These are phyloP conservation scores for Butorides virescens DNA, from an alignment of 2,113 vertebrate species.

Conservation along the genomic window DNA sequence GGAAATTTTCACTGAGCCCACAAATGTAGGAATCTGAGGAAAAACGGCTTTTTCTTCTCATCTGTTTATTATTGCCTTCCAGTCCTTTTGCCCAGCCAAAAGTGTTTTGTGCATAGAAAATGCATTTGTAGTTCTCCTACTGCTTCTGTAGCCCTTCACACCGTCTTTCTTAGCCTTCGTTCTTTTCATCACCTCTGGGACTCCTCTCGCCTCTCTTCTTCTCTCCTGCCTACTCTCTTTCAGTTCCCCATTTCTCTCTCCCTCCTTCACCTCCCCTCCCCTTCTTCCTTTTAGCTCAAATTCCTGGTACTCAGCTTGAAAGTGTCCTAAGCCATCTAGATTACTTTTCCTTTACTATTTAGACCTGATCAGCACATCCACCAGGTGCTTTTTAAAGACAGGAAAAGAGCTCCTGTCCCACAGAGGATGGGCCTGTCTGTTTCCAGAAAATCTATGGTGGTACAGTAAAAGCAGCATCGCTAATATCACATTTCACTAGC, in stretches of 20 bases:
- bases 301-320: neutral
- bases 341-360: neutral
- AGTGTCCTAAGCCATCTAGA: neutral
- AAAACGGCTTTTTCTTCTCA: neutral
- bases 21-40: neutral
- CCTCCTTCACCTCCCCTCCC: neutral
- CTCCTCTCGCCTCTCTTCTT: neutral
- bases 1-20: neutral
- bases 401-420: neutral
- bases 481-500: slow-evolving; percentile 10
- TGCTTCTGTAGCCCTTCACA: neutral
- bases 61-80: neutral
- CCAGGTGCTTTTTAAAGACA: neutral
- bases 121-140: neutral
- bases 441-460: neutral
- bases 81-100: neutral
- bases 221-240: neutral
- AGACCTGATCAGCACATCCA: neutral
- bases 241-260: neutral
- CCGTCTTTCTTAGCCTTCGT: neutral
- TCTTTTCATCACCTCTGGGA: neutral
- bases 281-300: neutral
- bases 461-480: neutral
- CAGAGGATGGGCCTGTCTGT: neutral
- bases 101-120: neutral